These are phyloP conservation scores for Podotricha telesiphe DNA, from an alignment of 2,888 invertebrate species.

Conservation along the genomic window DNA sequence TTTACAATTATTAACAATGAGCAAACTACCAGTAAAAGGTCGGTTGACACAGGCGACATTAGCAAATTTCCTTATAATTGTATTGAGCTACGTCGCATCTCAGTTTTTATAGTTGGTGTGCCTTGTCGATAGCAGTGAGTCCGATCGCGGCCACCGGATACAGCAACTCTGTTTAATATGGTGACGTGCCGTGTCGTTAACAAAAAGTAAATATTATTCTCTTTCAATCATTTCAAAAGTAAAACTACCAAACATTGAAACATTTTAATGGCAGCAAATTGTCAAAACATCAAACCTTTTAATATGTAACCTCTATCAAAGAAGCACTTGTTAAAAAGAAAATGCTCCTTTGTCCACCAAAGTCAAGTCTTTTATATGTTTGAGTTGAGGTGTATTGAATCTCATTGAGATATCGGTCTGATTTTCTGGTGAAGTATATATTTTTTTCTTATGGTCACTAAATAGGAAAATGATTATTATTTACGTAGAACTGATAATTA, in stretches of 20 bases:
- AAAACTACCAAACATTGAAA: background rate
- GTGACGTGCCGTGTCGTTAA: too few species aligned
- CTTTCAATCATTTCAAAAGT: background rate
- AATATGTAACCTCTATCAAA: conserved; percentile 22
- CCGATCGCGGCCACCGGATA: too few species aligned
- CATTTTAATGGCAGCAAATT: conserved; percentile 12
- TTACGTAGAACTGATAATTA: background rate
- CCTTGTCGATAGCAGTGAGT: too few species aligned
- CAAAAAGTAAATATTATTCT: background rate
- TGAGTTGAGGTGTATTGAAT: conserved; percentile 33
- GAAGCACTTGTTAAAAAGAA: conserved; percentile 30
- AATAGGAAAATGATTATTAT: background rate
- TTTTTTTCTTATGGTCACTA: background rate
- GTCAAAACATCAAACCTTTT: conserved; percentile 8
- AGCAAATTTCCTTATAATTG: too few species aligned
- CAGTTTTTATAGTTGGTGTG: too few species aligned
- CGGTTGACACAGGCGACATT: too few species aligned
- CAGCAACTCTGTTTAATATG: too few species aligned
- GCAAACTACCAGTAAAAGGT: too few species aligned
- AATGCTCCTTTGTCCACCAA: conserved; percentile 33
- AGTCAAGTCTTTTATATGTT: conserved; percentile 36
- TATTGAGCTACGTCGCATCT: too few species aligned
- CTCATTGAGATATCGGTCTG: conserved; percentile 24
- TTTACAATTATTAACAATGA: too few species aligned
- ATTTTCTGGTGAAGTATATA: conserved; percentile 11